Evolutionary conservation across 2,797 vertebrate species (phyloP), one percentile per base, ranked within the genome.

Genomic region (Xerus rutilus): DNA sequence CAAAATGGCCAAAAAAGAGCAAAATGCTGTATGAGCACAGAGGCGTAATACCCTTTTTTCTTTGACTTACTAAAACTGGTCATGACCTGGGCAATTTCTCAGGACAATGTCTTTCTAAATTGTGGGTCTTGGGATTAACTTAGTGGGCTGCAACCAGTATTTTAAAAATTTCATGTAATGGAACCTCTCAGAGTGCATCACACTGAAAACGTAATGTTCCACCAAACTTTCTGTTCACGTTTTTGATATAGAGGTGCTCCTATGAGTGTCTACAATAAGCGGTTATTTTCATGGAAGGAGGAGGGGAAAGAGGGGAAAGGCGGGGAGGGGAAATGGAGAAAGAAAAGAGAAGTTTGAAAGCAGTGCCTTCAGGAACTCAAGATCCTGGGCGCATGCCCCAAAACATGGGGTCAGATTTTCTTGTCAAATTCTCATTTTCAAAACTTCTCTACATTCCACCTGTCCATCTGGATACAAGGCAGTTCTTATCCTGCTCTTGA

Each of bases 121-220:
- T 83, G 45, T 74, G 14, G 84, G 43, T 67, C 39, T 69, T 92
- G n/a, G 89, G 70, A 96, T 85, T 89, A 74, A 25, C 23, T 54
- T 28, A 74, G 23, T 72, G 52, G 85, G 52, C 23, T 62, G 30
- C 2, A 30, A 72, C 8, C 15, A 84, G 30, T 7, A 81, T 21
- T 70, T 86, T 78, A 74, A 65, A 81, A 69, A 77, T 74, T 43
- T 74, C 72, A 78, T 64, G 32, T 43, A 73, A 92, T 18, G 45
- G 45, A 81, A 91, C 11, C 12, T 67, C 49, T 82, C 25, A 57
- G 82, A 73, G 47, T 30, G 0, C 23, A 89, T 79, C 28, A 74
- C 28, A 88, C 21, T 57, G 20, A 79, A 10, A 77, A 86, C 59
- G 28, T 39, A 54, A 30, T 28, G 5, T 35, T 74, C 30, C 54